Base-by-base conservation (phyloP, 2,888 invertebrate genomes). In the Caenorhabditis macrosperma region DNA sequence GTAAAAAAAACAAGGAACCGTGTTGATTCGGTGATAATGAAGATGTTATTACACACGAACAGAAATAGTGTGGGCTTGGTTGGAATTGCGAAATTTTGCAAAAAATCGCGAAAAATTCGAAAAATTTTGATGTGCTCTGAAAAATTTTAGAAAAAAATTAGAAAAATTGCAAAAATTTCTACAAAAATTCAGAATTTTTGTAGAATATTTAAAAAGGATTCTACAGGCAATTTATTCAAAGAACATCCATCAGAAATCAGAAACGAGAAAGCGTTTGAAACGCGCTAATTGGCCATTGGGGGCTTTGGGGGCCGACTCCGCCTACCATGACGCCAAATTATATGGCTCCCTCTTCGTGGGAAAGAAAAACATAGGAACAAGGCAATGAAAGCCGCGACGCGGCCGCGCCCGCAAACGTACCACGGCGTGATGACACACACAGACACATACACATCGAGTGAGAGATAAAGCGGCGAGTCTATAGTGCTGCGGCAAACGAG, bases 371-470 rank as follows among this genome's bases (percentile, higher is more conserved):
- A 64, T 64, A 50, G 57, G 66, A 52, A 48, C 28, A 17, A 61
- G 38, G 52, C 55, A 64, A 26, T 38, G 41, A 57, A 50, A 69
- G 68, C 74, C 74, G 74, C 74, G 59, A 64, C 74, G 74, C 74
- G 28, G 50, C 64, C 74, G 74, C 74, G 17, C 38, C 33, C 74
- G 74, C 74, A 57, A 57, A 59, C 59, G 74, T 74, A 66, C 74
- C 74, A 74, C 57, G 64, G 59, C 38, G 74, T 64, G 74, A 74
- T 72, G 72, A 72, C 72, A 72, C 50, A 66, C 61, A 46, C 68
- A 59, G 59, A 59, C 69, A 41, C 24, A 41, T 4, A 30, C 46
- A 57, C 17, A 48, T 10, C 35, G 15, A 28, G 35, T 46, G 54
- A 71, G 26, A 28, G 28, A 28, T 30, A 52, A 38, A 38, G 57